Percentiles rank a stretch among this genome's conserved stretches.
Evolutionary conservation across 37 sponge, comb jelly and placozoan genomes (phyloP).

Genomic region (Crambe crambe): DNA sequence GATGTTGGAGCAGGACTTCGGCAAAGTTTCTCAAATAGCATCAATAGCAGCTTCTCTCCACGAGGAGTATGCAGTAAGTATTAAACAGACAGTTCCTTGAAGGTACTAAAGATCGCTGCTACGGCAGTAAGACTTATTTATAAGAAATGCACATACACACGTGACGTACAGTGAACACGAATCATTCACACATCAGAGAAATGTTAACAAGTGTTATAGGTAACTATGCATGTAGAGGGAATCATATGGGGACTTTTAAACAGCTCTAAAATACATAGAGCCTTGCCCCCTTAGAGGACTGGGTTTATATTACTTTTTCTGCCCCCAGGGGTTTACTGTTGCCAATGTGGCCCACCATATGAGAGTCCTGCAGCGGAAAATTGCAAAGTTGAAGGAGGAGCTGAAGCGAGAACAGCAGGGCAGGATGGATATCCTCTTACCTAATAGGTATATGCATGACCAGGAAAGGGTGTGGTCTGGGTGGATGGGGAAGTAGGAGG

Average conservation of each 20-base stretch:
- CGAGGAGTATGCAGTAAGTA: slow-evolving; percentile 24
- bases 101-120: neutral
- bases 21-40: slow-evolving; percentile 23
- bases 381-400: slow-evolving; percentile 41
- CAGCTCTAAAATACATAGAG: too few species aligned
- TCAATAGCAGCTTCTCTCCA: slow-evolving; percentile 10
- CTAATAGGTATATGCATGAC: slow-evolving; percentile 49
- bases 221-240: too few species aligned
- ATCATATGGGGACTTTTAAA: too few species aligned
- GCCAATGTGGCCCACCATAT: slow-evolving; percentile 13
- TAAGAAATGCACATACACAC: too few species aligned
- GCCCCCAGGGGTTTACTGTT: slow-evolving; percentile 24
- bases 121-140: too few species aligned
- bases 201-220: too few species aligned
- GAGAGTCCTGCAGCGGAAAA: slow-evolving; percentile 52
- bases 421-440: slow-evolving; percentile 65
- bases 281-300: too few species aligned
- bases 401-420: slow-evolving; percentile 40
- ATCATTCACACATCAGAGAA: too few species aligned
- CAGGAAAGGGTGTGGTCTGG: neutral
- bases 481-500: neutral
- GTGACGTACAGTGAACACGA: too few species aligned
- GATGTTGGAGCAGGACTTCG: slow-evolving; percentile 56
- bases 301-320: too few species aligned
- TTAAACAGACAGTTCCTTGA: neutral